A percentile compares a stretch with the other conserved stretches of the same genome.
phyloP scores from a whole-genome alignment of 2,888 invertebrate species.

The Idaea straminata region DNA sequence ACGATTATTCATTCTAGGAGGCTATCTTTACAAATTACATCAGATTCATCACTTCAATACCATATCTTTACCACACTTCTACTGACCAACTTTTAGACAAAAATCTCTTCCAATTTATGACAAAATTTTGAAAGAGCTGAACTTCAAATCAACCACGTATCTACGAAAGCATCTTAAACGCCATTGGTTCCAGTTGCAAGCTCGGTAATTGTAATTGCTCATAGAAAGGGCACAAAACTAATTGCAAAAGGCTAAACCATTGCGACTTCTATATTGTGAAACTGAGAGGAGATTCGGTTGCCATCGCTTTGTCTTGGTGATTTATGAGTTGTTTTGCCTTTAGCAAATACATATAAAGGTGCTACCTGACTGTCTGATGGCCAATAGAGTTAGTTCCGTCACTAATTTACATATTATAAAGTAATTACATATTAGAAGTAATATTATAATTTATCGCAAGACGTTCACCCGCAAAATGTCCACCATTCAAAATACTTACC shows the following conservation, averaged over 20 bases:
- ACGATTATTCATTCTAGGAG: background rate
- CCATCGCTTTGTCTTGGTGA: background rate
- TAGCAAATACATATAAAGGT: background rate
- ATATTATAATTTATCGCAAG: too few species aligned
- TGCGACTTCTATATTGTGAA: background rate
- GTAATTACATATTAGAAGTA: too few species aligned
- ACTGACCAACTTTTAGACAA: background rate
- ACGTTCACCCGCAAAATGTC: too few species aligned
- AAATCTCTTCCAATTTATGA: background rate
- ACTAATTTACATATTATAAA: too few species aligned
- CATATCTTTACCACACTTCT: background rate
- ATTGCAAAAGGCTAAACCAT: conserved; percentile 3
- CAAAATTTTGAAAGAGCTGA: background rate
- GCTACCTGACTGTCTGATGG: too few species aligned
- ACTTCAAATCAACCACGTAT: background rate
- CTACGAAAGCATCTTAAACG: background rate
- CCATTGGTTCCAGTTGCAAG: background rate
- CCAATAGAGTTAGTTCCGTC: too few species aligned
- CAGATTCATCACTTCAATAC: background rate
- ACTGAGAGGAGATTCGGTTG: background rate
- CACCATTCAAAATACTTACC: too few species aligned
- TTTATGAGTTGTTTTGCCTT: background rate
- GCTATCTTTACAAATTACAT: background rate
- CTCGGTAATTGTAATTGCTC: conserved; percentile 4
- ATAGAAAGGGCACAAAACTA: conserved; percentile 5